Evolutionary conservation across 2,113 vertebrate genomes (phyloP).

Genomic region (Gyps fulvus): DNA sequence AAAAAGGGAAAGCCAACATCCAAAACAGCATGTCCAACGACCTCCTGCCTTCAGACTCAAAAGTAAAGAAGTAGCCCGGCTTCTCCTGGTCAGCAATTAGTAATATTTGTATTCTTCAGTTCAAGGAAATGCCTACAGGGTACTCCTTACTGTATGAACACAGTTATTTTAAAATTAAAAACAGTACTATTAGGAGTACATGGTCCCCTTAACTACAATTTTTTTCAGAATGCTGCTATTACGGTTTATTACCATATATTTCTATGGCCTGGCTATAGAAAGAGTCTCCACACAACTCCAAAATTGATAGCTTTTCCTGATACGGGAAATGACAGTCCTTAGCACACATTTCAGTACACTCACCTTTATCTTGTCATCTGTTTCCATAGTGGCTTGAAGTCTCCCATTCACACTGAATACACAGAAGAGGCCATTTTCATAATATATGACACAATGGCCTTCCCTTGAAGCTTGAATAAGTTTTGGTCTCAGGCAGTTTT

Average conservation of each 20-base stretch:
- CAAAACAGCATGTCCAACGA: background rate
- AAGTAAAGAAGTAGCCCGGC: background rate
- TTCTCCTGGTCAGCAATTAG: background rate
- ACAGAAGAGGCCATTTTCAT: constrained; percentile 89
- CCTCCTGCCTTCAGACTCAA: background rate
- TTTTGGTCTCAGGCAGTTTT: constrained; percentile 80
- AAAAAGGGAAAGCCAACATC: background rate
- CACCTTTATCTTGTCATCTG: constrained; percentile 90
- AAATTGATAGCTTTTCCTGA: background rate
- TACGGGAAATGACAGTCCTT: background rate
- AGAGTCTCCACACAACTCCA: background rate
- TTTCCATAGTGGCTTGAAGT: constrained; percentile 85
- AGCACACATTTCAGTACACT: background rate
- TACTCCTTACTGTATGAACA: background rate
- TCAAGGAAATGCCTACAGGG: background rate
- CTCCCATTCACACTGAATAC: constrained; percentile 95
- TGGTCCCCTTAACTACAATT: background rate
- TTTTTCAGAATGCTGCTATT: background rate
- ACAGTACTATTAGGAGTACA: background rate
- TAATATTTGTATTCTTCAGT: background rate
- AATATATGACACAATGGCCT: constrained; percentile 94
- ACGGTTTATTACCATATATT: background rate
- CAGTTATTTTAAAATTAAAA: background rate
- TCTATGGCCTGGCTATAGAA: background rate
- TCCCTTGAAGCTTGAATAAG: constrained; percentile 92